phyloP scores from a whole-genome alignment of 2,797 vertebrate species.

The Potorous gilbertii region DNA sequence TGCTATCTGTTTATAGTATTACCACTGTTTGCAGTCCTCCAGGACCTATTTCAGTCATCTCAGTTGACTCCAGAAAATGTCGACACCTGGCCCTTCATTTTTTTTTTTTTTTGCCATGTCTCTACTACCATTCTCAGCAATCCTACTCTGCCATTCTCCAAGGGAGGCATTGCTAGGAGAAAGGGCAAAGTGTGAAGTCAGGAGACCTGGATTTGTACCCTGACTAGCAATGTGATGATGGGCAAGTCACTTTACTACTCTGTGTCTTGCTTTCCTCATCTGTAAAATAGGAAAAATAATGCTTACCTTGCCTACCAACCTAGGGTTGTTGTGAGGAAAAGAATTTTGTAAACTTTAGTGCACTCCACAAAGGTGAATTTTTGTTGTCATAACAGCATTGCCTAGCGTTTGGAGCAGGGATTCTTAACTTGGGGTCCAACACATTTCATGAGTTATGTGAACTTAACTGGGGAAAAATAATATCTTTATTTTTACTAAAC shows the following conservation, averaged over 20 bases:
- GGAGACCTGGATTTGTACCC: neutral
- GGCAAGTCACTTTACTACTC: neutral
- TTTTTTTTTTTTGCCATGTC: neutral
- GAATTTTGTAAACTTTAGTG: neutral
- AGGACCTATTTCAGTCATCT: neutral
- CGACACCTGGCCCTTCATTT: neutral
- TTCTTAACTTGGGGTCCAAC: neutral
- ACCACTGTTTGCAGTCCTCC: neutral
- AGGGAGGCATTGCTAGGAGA: neutral
- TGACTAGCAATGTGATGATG: neutral
- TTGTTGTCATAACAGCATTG: neutral
- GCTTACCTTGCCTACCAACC: neutral
- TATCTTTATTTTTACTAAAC: neutral
- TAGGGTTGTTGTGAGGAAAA: neutral
- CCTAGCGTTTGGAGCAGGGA: neutral
- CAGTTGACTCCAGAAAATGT: neutral
- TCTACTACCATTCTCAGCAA: neutral
- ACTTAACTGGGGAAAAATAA: neutral
- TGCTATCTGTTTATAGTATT: neutral
- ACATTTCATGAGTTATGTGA: neutral
- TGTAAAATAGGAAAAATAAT: neutral
- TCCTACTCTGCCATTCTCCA: neutral
- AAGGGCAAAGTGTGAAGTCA: neutral
- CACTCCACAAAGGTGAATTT: neutral
- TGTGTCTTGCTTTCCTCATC: neutral